These are phyloP conservation scores for Mohoua ochrocephala DNA, from an alignment of 2,113 vertebrate genomes.

Conservation along the genomic window DNA sequence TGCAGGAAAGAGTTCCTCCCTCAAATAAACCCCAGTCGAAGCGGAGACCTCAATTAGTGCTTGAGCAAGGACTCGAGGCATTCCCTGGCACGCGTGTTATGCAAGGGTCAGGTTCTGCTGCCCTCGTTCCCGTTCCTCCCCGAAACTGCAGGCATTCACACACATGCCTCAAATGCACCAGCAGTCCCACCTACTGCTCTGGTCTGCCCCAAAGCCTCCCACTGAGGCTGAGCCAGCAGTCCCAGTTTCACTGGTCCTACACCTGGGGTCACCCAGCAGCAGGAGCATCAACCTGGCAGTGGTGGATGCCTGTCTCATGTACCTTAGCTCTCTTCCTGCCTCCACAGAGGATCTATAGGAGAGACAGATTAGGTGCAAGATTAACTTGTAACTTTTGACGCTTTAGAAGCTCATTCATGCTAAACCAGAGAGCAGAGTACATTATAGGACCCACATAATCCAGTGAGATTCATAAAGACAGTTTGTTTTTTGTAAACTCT, in stretches of 20 bases:
- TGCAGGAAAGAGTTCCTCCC: background rate
- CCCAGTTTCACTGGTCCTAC: background rate
- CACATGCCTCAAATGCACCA: background rate
- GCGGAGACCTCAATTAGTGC: slow-evolving; percentile 6
- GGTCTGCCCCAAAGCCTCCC: background rate
- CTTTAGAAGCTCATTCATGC: background rate
- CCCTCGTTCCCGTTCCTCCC: slow-evolving; percentile 37
- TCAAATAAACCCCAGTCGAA: background rate
- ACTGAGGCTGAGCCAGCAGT: background rate
- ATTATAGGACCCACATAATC: accelerated
- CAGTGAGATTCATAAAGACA: background rate
- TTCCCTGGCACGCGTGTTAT: background rate
- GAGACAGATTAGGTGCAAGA: background rate
- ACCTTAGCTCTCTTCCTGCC: background rate
- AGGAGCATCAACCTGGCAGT: background rate
- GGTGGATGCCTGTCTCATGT: accelerated
- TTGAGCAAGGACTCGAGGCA: slow-evolving; percentile 18
- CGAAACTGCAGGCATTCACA: slow-evolving; percentile 25
- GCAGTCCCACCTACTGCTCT: background rate
- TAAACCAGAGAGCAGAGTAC: background rate
- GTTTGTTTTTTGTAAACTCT: background rate
- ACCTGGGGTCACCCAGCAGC: background rate
- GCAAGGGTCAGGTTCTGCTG: slow-evolving; percentile 57
- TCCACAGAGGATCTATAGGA: background rate
- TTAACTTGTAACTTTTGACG: background rate